These are phyloP conservation scores for Pteruthius melanotis DNA, from an alignment of 2,113 vertebrate species.

Conservation along the genomic window DNA sequence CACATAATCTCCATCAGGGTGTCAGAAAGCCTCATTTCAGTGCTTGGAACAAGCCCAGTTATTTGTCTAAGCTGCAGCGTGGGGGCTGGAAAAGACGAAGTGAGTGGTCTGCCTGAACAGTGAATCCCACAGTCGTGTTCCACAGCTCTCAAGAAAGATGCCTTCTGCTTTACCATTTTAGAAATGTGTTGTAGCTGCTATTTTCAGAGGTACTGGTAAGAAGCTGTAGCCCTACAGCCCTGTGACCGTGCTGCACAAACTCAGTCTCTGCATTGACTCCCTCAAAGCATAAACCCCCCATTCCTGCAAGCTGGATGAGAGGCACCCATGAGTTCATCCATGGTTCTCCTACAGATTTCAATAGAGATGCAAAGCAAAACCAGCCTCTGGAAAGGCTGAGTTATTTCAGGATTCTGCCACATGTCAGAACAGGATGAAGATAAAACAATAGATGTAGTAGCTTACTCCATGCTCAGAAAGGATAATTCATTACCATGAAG, in stretches of 20 bases:
- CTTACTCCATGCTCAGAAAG: neutral
- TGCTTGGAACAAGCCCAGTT: neutral
- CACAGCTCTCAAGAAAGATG: constrained; percentile 29
- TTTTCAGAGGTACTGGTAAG: constrained; percentile 30
- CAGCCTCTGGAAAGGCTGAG: neutral
- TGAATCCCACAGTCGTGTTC: constrained; percentile 15
- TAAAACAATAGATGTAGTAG: neutral
- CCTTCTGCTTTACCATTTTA: constrained; percentile 27
- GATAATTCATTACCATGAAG: neutral
- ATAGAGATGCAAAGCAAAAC: neutral
- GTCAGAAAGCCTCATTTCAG: neutral
- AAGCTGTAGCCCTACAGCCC: neutral
- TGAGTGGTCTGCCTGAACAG: constrained; percentile 6
- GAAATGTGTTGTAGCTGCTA: constrained; percentile 23
- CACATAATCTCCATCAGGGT: neutral
- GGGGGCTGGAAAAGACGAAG: constrained; percentile 13
- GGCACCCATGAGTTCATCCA: neutral
- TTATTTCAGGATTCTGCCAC: neutral
- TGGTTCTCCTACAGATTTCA: neutral
- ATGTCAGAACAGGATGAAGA: neutral
- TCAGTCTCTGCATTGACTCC: neutral
- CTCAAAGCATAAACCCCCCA: neutral
- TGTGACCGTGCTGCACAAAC: neutral
- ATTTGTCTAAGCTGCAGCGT: neutral
- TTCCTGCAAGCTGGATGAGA: neutral